phyloP scores from a whole-genome alignment of 2,888 invertebrate genomes.

The Agonopterix arenella region DNA sequence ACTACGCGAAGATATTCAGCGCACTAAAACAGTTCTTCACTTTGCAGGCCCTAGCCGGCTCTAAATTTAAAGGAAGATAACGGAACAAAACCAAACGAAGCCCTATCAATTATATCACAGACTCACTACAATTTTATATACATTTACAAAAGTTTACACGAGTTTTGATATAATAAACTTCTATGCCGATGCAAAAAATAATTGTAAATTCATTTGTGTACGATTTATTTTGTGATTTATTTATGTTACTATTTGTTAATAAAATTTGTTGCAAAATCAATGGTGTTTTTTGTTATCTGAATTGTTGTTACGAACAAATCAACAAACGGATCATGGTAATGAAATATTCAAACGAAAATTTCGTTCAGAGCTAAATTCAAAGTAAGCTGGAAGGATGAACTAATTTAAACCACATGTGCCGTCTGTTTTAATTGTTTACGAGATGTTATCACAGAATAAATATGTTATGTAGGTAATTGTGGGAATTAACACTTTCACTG shows the following conservation, averaged over 20 bases:
- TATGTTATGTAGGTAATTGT: too few species aligned
- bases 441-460: too few species aligned
- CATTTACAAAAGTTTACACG: conserved; percentile 9
- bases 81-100: conserved; percentile 12
- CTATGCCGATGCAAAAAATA: conserved; percentile 19
- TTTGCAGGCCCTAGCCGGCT: conserved; percentile 66
- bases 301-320: too few species aligned
- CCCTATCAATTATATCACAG: conserved; percentile 5
- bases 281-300: not conserved
- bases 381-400: too few species aligned
- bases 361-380: too few species aligned
- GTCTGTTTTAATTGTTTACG: too few species aligned
- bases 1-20: conserved; percentile 66
- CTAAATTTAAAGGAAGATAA: conserved; percentile 69
- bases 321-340: too few species aligned
- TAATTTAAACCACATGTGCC: too few species aligned
- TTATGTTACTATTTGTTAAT: conserved; percentile 54
- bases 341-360: too few species aligned
- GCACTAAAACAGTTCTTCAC: conserved; percentile 74
- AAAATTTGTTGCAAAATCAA: conserved; percentile 42
- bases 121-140: not conserved
- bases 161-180: conserved; percentile 12
- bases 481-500: too few species aligned
- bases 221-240: conserved; percentile 54
- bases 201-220: conserved; percentile 51